phyloP scores from a whole-genome alignment of 2,797 vertebrate species.

The Nasua narica region DNA sequence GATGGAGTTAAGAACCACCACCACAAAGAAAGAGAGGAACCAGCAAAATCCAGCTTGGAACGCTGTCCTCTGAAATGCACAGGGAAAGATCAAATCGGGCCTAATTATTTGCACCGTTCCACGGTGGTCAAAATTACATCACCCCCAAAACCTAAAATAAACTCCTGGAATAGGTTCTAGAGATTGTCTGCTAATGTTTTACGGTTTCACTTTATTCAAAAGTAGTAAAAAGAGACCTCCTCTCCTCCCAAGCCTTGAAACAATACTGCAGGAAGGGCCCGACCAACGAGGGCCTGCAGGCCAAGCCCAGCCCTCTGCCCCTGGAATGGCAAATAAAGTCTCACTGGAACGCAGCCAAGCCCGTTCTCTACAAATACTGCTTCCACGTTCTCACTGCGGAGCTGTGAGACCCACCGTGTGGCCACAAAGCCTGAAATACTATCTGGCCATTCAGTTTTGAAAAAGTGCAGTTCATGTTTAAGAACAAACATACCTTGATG shows the following conservation, averaged over 20 bases:
- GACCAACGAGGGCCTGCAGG: neutral
- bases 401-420: neutral
- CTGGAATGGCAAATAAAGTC: neutral
- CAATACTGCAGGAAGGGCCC: neutral
- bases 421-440: neutral
- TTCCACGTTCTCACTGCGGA: accelerated
- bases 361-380: accelerated
- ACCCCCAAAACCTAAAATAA: neutral
- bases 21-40: neutral
- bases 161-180: neutral
- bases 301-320: neutral
- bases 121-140: neutral
- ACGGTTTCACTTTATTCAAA: neutral
- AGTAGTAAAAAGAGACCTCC: neutral
- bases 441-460: neutral
- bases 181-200: neutral
- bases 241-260: neutral
- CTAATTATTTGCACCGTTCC: neutral
- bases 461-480: neutral
- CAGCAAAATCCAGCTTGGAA: neutral
- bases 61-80: neutral
- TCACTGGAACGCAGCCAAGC: neutral
- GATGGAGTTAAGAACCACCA: no score
- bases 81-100: neutral
- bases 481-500: neutral